A percentile compares a stretch with the other conserved stretches of the same genome.
These are phyloP conservation scores for Sceloporus tristichus DNA, from an alignment of 2,113 vertebrate species.

Conservation along the genomic window DNA sequence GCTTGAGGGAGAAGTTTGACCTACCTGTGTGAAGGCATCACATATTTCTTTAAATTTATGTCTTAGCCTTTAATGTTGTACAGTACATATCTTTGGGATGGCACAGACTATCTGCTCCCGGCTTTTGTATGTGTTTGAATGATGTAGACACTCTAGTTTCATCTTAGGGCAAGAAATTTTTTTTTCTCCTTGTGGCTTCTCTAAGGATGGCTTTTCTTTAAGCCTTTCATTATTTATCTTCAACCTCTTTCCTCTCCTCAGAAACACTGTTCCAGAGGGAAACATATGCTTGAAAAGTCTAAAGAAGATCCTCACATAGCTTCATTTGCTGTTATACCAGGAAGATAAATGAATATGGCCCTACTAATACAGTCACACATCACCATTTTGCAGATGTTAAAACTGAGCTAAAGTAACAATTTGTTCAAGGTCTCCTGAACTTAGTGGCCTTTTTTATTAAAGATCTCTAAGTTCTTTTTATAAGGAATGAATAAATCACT, in stretches of 20 bases:
- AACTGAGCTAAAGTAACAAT: constrained; percentile 6
- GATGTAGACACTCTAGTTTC: constrained; percentile 68
- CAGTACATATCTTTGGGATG: constrained; percentile 75
- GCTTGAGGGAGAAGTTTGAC: constrained; percentile 84
- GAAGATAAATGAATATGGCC: constrained; percentile 39
- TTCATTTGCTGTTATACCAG: constrained; percentile 56
- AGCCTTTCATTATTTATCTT: constrained; percentile 13
- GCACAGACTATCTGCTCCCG: constrained; percentile 71
- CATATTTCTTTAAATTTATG: constrained; percentile 83
- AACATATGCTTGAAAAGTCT: constrained; percentile 57
- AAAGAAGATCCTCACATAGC: constrained; percentile 42
- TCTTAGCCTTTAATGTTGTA: constrained; percentile 74
- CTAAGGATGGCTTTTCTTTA: constrained; percentile 62
- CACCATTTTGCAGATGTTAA: background rate
- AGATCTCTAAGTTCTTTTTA: constrained; percentile 32
- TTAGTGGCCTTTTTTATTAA: background rate
- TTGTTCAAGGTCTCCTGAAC: constrained; percentile 5
- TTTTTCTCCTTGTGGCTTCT: constrained; percentile 54
- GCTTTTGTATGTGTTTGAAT: constrained; percentile 70
- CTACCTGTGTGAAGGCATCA: constrained; percentile 78
- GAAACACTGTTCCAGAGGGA: constrained; percentile 31
- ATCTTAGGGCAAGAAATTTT: constrained; percentile 60
- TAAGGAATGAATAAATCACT: constrained; percentile 18
- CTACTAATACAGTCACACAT: background rate
- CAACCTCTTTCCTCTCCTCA: constrained; percentile 41